Base-by-base conservation (phyloP, 2,113 vertebrate genomes). In the Mirza zaza region DNA sequence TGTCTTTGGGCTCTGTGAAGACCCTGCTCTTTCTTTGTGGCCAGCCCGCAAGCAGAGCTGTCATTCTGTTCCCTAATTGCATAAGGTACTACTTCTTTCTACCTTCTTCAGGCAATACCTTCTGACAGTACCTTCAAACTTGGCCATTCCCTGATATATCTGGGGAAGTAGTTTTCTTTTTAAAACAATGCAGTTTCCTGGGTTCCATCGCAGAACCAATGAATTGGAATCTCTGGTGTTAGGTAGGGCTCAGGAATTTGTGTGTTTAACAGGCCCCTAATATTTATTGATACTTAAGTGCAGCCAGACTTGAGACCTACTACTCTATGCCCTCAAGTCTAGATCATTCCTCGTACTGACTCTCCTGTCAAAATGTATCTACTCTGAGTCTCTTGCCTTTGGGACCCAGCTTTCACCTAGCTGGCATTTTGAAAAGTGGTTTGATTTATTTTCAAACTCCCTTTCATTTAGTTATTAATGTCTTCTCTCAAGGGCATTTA, bases 401-500 rank as follows among this genome's bases (percentile, higher is more conserved):
- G 85, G 50, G 36, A 63, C 50, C 21, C 48, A 57, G 55, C 14
- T 94, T 95, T 91, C 45, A 80, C 18, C n/a, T 94, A 83, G 21
- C 17, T 96, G 45, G 20, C 20, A 81, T 95, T 97, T 95, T 81
- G 42, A 90, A 89, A 80, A 87, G 10, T 93, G 48, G 20, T 67
- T 67, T 63, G 50, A 92, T 77, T 48, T 90, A 90, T 6, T 87
- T 95, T 65, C 63, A 87, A 63, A 95, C 14, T 61, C 12, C n/a
- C 8, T 34, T 95, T 95, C 36, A 76, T 23, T 96, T 94, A 87
- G 55, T 81, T 94, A 93, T 94, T 95, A 87, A 93, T 94, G 21
- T 93, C 50, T 93, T 88, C 48, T 94, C 23, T 95, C 27, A 85
- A 88, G 71, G 92, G 39, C 48, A 76, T 76, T 96, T 95, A 18